These are phyloP conservation scores for Crocidura indochinensis DNA, from an alignment of 2,797 vertebrate genomes.

Conservation along the genomic window DNA sequence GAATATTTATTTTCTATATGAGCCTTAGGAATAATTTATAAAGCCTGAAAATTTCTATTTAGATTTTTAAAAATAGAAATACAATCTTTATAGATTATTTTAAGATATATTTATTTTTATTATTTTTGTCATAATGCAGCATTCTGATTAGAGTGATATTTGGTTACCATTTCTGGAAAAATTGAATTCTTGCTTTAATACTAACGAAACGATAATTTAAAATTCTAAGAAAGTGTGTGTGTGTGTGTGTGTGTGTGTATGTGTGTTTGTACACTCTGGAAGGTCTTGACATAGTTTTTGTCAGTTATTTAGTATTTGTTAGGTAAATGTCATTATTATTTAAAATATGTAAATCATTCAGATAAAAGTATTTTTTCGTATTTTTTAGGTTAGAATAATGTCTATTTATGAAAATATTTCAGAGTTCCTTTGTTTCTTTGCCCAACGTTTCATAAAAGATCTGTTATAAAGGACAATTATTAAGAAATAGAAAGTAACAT, in stretches of 20 bases:
- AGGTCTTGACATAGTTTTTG: not conserved
- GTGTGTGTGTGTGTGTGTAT: not conserved
- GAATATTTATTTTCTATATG: not conserved
- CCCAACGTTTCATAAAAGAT: not conserved
- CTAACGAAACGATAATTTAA: not conserved
- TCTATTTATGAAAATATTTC: not conserved
- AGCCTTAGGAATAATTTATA: constrained; percentile 47
- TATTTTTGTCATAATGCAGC: not conserved
- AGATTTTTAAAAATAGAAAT: constrained; percentile 1
- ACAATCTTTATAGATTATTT: not conserved
- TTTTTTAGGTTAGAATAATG: constrained; percentile 23
- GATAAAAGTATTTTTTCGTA: not conserved
- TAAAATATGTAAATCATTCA: not conserved
- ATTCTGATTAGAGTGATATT: constrained; percentile 28
- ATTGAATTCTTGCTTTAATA: constrained; percentile 16
- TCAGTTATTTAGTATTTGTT: constrained; percentile 9
- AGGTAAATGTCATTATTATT: constrained; percentile 17
- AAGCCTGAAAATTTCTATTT: not conserved
- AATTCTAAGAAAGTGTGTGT: not conserved
- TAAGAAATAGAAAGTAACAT: not conserved
- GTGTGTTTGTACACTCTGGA: not conserved
- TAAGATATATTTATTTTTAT: too few species aligned
- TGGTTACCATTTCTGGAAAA: not conserved
- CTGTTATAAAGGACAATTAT: not conserved
- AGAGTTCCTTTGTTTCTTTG: not conserved